Base-by-base conservation (phyloP, 2,888 invertebrate genomes). In the Polydrusus cervinus region DNA sequence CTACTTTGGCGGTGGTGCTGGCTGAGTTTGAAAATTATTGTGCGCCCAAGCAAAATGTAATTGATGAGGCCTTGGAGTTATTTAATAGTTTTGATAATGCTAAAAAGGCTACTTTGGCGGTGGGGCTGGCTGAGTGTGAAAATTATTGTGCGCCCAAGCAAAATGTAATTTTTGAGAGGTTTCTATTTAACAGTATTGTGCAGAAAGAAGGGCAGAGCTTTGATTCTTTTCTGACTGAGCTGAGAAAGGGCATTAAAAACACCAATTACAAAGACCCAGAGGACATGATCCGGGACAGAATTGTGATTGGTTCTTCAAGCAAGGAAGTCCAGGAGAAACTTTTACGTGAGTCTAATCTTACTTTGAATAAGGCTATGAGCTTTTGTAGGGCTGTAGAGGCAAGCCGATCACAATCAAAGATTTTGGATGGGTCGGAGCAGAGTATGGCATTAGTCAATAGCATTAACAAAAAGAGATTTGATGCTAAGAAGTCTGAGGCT, bases 231-330 rank as follows among this genome's bases (percentile, higher is more conserved):
- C 60, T 82, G 43, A 79, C 80, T 3, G 81, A 83, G 45, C 43
- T 43, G 3, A 40, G 61, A 18, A 80, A 40, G 61, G 74, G 80
- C 18, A 75, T 79, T 7, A 80, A 83, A 74, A 75, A 72, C n/a
- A 81, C 81, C 53, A 79, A 77, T 14, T 83, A 81, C 74, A 61
- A 64, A 47, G 76, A 82, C 34, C 75, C 67, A 65, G 79, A 81
- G 62, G 78, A 78, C n/a, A 78, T 83, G 72, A 43, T 49, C 13
- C 81, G 81, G 71, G 81, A 82, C 62, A 66, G 78, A 25, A 79
- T 82, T 45, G 81, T 83, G 25, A 73, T 82, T 30, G 82, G 81
- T 25, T 73, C 81, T n/a, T 45, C 13, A 20, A 78, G 80, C 51
- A 78, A 77, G 45, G 47, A 53, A 14, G 71, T 78, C 11, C 80